Base-by-base conservation (phyloP, 64 coral and sea anemone species). In the Pachyseris speciosa region DNA sequence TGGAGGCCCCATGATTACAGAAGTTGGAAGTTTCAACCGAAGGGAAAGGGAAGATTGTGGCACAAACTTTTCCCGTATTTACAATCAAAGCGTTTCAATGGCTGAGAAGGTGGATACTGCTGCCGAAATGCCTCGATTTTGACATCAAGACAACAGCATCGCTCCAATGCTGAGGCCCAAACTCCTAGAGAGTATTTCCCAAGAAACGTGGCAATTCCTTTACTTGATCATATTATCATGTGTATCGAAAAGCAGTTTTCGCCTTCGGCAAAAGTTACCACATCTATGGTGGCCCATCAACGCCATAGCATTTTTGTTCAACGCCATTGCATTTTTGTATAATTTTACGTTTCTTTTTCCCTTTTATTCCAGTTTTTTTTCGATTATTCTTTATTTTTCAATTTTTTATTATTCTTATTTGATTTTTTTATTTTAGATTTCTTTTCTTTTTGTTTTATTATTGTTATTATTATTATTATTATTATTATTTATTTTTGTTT, bases 101-200 rank as follows among this genome's bases (percentile, higher is more conserved):
- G 43, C 72, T 32, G 36, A 89, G 53, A 89, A 89, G 30, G 72
- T 89, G 55, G 85, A 47, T 40, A 76, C 71, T 38, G 10, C 86
- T 42, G 70, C 75, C 50, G 86, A 88, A 42, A 88, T 88, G 36
- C 86, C 86, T 22, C 86, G 70, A 29, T 64, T n/a, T n/a, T 88
- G 72, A 60, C 70, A 72, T 88, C 71, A 63, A 52, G 53, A 39
- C 86, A 89, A 79, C 72, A 89, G 37, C 87, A 89, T 64, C 57
- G 72, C 57, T 43, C 52, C 53, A 88, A 76, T 76, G 19, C 51
- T 66, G 86, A 63, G 41, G 86, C 71, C 50, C 72, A 40, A 63
- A 75, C 71, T 88, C 33, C 51, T 53, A 52, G 34, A 61, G 69
- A 73, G 37, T 74, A 74, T 72, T 88, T 74, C 25, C 30, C 50